Evolutionary conservation across 2,113 vertebrate genomes (phyloP).

Genomic region (Physeter macrocephalus): DNA sequence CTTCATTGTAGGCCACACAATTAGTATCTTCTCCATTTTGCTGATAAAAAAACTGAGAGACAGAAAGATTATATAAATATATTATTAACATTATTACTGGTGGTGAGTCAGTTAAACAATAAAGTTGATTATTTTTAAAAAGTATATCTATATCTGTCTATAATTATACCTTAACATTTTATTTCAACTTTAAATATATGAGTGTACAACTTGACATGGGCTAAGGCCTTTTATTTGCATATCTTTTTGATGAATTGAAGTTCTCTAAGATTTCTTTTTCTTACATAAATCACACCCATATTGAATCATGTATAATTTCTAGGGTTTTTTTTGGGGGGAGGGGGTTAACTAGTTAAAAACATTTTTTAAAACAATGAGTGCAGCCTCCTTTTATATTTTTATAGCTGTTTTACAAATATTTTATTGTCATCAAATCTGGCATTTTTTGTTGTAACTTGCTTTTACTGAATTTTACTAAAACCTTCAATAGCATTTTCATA

Average conservation of each 20-base stretch:
- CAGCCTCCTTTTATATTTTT: neutral
- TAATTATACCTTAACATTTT: neutral
- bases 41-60: slow-evolving; percentile 29
- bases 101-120: neutral
- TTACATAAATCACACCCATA: neutral
- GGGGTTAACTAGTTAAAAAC: neutral
- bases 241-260: neutral
- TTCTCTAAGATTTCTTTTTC: neutral
- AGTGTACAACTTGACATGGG: neutral
- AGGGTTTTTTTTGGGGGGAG: neutral
- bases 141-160: neutral
- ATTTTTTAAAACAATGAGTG: neutral
- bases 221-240: neutral
- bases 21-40: slow-evolving; percentile 41
- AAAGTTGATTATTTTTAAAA: neutral
- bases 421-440: neutral
- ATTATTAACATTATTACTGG: neutral
- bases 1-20: neutral
- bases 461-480: slow-evolving; percentile 11
- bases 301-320: neutral
- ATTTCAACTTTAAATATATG: slow-evolving; percentile 21
- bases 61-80: neutral
- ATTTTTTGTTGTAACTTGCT: neutral
- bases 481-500: neutral
- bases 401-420: slow-evolving; percentile 9